Base-by-base conservation (phyloP, 1,140 invertebrate species). In the Hypothenemus hampei region DNA sequence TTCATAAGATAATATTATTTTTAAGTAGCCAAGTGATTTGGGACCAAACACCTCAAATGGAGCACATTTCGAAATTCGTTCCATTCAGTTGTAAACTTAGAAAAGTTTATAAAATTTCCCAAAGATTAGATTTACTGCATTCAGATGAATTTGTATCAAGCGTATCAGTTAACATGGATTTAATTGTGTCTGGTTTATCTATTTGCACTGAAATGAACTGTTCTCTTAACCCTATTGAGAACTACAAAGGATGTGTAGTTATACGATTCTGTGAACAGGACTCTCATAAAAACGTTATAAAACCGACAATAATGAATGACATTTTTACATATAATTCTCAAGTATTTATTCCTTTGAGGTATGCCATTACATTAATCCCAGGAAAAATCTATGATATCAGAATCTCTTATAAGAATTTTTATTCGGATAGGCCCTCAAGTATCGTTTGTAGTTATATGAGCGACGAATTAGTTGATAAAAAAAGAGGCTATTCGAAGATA, bases 361-460 rank as follows among this genome's bases (percentile, higher is more conserved):
- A 59, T 20, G 41, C 59, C 4, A 47, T 59, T 22, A 43, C 54
- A n/a, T 54, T 64, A 24, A 57, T 55, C 35, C 33, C 59, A 6
- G 54, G 61, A 43, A 59, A 57, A 23, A 45, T 61, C 19, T 68
- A 68, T 39, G 52, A 61, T 47, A 63, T 68, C 54, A 49, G 56
- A 53, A 59, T 68, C 36, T 60, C 61, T 16, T 66, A 66, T 45
- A 57, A 47, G 24, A 65, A 61, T 52, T 35, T 41, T 8, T 24
- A 48, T 20, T 29, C 29, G 5, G 31, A 57, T 33, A 26, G 29
- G 4, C 10, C 23, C 6, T 58, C 59, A 18, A 49, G 64, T 52
- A 22, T 62, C 16, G 53, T 56, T 8, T 63, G 63, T 24, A 63
- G 61, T 29, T 66, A 68, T 49, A 68, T 68, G 66, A 54, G 51